Base-by-base conservation (phyloP, 2,888 invertebrate species). In the Parnassius smintheus region DNA sequence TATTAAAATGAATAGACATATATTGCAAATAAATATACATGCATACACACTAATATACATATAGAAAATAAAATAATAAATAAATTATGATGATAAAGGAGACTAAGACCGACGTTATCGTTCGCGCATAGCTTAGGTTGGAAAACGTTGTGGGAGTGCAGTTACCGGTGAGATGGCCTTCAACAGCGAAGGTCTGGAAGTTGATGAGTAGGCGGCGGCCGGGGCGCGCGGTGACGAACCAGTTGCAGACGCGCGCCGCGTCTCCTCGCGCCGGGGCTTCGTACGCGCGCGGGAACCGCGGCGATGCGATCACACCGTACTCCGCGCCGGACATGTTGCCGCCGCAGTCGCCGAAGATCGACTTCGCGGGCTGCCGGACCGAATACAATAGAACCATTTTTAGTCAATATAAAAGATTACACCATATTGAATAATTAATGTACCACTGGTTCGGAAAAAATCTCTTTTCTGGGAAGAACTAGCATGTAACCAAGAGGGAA, bases 221-320 rank as follows among this genome's bases (percentile, higher is more conserved):
- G 45, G 96, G 95, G 72, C 96, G 94, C 65, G 97, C 98, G 68
- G 94, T 95, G 80, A 99, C 96, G 83, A 96, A 96, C 99, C 99
- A 99, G 89, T 99, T 98, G 92, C 99, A 99, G 68, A 96, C 97
- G 84, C 96, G 95, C 71, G 96, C 96, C 57, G 97, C 96, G 71
- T 95, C 93, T 61, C 95, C 96, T 70, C 94, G 94, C 53, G 94
- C 92, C 2, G 97, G 97, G 56, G 96, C 95, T 78, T 96, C 96
- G 91, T 99, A 99, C 75, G 97, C 96, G 66, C 94, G 94, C 59
- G 98, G 98, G 92, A 95, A 98, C 76, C 97, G 96, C 52, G 98
- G 98, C 71, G 98, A 98, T 67, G 95, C 94, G 75, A 98, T 96
- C 79, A 93, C 95, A 82, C 95, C 97, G 76, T 94, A 96, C 83